Base-by-base conservation (phyloP, 2,797 vertebrate species). In the Echeneis naucrates region DNA sequence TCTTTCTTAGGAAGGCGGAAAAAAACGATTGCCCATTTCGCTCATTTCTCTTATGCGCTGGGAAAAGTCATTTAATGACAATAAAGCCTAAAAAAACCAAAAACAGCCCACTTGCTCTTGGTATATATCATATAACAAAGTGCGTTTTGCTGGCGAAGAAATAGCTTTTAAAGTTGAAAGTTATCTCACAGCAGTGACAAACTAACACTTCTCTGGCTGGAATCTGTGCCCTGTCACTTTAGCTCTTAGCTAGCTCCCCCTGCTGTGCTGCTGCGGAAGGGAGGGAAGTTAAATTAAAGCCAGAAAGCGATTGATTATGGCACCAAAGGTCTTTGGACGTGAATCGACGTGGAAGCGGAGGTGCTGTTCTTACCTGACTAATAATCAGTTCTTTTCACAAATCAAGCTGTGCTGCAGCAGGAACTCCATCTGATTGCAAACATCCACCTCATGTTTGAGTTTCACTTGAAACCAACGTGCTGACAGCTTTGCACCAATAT, bases 161-260 rank as follows among this genome's bases (percentile, higher is more conserved):
- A 1, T 7, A 0, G 7, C 4, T 17, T 42, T n/a, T 53, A 51
- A 35, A 3, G 1, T 0, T 2, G 4, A 33, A 19, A 17, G 4
- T 13, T 27, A 13, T 54, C 52, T 10, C 26, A 4, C 17, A n/a
- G n/a, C 1, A 33, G 54, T 10, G 1, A 5, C 23, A 32, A n/a
- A 40, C 0, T 26, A 66, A 40, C 4, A 54, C 26, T 71, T 61
- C 23, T 9, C 17, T 1, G 50, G 61, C 58, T 59, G 4, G 57
- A 82, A 56, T 73, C 65, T 76, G 23, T 67, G 51, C 7, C 57
- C 68, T 12, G 33, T 21, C 19, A 35, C 14, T 38, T 1, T 0
- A 11, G 0, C 30, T 64, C 19, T 63, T 68, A 58, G 0, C 5
- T 6, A 10, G 73, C 80, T 73, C 74, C 86, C 70, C 16, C 85